These are phyloP conservation scores for Tetragnatha versicolor DNA, from an alignment of 1,140 invertebrate genomes.

Conservation along the genomic window DNA sequence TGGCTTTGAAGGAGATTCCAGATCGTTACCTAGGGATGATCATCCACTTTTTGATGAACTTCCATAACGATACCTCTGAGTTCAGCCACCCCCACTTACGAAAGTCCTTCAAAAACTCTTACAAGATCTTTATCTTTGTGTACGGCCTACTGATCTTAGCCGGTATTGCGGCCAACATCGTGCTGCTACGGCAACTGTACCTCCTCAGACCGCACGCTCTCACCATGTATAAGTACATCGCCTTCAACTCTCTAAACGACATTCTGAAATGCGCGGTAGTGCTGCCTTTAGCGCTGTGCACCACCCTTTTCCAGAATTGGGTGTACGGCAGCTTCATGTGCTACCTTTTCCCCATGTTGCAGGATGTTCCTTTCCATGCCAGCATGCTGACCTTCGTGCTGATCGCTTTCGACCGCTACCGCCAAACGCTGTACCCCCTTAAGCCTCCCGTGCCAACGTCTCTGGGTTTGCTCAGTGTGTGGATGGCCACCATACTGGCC, in stretches of 20 bases:
- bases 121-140: slow-evolving; percentile 72
- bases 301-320: slow-evolving; percentile 77
- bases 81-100: slow-evolving; percentile 62
- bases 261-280: slow-evolving; percentile 74
- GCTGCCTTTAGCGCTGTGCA: slow-evolving; percentile 73
- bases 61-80: slow-evolving; percentile 59
- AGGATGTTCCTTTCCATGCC: slow-evolving; percentile 75
- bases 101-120: slow-evolving; percentile 65
- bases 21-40: slow-evolving; percentile 49
- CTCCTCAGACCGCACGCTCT: slow-evolving; percentile 71
- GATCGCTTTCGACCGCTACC: slow-evolving; percentile 74
- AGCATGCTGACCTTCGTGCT: slow-evolving; percentile 75
- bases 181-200: slow-evolving; percentile 71
- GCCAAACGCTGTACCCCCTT: slow-evolving; percentile 71
- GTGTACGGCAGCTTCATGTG: slow-evolving; percentile 78
- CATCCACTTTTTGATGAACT: slow-evolving; percentile 53
- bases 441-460: slow-evolving; percentile 72
- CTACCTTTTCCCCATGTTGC: slow-evolving; percentile 77
- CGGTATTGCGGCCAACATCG: slow-evolving; percentile 70
- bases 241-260: slow-evolving; percentile 74
- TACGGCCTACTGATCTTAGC: slow-evolving; percentile 70
- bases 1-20: slow-evolving; percentile 47
- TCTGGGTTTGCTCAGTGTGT: slow-evolving; percentile 73
- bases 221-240: slow-evolving; percentile 72
- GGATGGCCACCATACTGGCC: slow-evolving; percentile 75